Percentiles rank a stretch among this genome's conserved stretches.
phyloP scores from a whole-genome alignment of 2,888 invertebrate genomes.

The Orthosia gothica region DNA sequence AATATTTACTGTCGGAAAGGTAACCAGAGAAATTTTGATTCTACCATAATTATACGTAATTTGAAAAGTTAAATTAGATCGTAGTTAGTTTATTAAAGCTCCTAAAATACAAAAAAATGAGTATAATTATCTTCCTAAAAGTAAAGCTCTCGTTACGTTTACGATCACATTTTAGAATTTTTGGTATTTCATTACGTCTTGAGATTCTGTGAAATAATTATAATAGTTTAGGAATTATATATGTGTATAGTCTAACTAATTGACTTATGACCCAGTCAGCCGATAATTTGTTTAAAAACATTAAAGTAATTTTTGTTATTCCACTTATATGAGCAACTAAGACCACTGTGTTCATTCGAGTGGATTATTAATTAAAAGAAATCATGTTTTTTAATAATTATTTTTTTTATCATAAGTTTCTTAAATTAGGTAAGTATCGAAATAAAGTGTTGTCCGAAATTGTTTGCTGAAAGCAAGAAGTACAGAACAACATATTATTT shows the following conservation, averaged over 20 bases:
- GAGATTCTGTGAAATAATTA: constrained; percentile 6
- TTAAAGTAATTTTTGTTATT: too few relatives aligned
- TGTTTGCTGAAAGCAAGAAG: too few relatives aligned
- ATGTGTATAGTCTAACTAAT: background rate
- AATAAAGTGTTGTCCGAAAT: too few relatives aligned
- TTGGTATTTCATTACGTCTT: constrained; percentile 34
- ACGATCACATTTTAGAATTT: constrained; percentile 1
- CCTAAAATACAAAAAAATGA: constrained; percentile 37
- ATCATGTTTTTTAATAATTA: too few relatives aligned
- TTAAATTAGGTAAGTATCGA: too few relatives aligned
- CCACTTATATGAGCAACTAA: too few relatives aligned
- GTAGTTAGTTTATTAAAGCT: constrained; percentile 40
- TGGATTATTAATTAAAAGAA: too few relatives aligned
- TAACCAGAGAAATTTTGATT: constrained; percentile 1
- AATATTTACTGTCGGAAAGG: background rate
- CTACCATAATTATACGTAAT: constrained; percentile 35
- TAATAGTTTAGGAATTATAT: constrained; percentile 5
- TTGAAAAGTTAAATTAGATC: constrained; percentile 43
- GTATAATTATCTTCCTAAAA: constrained; percentile 8
- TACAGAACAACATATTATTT: too few relatives aligned
- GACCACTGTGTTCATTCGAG: too few relatives aligned
- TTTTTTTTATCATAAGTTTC: too few relatives aligned
- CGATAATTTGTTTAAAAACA: too few relatives aligned
- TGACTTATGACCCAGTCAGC: too few relatives aligned
- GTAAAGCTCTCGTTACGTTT: constrained; percentile 1